Evolutionary conservation across 2,888 invertebrate genomes (phyloP), one percentile per base, ranked within the genome.

Genomic region (Campaea margaritaria): DNA sequence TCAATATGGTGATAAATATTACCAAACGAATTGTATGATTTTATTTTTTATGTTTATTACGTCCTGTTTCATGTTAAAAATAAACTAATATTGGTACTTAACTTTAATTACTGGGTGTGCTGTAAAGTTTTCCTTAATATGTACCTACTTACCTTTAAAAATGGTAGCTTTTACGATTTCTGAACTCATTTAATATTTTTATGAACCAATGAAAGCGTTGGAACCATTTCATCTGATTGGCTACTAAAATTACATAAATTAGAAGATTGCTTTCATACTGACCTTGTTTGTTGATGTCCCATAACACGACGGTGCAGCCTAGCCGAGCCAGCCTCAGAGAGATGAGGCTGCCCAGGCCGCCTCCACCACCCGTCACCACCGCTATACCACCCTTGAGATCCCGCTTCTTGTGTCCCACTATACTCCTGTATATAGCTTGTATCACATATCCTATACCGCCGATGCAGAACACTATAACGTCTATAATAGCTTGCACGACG

Each of bases 261-360:
- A 38, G 16, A 12, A 28, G 27, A 21, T 10, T n/a, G 12, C 3
- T 28, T 34, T 11, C 21, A 7, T 62, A 89, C 94, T 93, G 73
- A 97, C 97, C 97, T 87, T 94, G 92, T 81, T 95, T 93, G 81
- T 97, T 97, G 70, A 98, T 96, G 86, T 99, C 98, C 98, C 98
- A 98, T 55, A 98, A 92, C 39, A 98, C 95, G 55, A 98, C 94
- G 64, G 94, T 95, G 68, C 96, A 96, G 52, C 96, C 96, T 58
- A 96, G 93, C 76, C 95, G 93, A 15, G 96, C 96, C 47, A 98
- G 93, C 70, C 96, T 93, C 69, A 96, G 83, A 0, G 97, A 95
- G 57, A 97, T 87, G 51, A 97, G 93, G 66, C 97, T 94, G 7
- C 98, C 98, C 13, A 98, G 91, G 2, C 97, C 98, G 38, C 96